phyloP scores from a whole-genome alignment of 2,113 vertebrate species.

The Osmerus mordax region DNA sequence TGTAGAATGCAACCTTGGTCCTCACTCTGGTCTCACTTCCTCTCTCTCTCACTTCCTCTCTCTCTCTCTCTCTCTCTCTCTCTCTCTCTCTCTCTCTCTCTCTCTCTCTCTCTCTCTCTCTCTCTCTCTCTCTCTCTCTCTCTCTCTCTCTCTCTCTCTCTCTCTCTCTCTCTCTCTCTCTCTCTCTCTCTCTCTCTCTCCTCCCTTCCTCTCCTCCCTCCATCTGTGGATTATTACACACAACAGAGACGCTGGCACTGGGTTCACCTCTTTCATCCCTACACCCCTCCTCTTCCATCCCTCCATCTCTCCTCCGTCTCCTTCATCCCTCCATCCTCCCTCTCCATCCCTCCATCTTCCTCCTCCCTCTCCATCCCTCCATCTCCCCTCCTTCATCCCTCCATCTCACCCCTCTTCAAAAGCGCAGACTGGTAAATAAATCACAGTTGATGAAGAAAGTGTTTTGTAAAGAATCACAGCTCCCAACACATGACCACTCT shows the following conservation, averaged over 20 bases:
- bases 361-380: neutral
- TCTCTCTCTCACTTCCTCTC: slow-evolving; percentile 32
- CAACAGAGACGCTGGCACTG: slow-evolving; percentile 41
- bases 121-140: slow-evolving; percentile 41
- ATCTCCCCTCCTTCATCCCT: neutral
- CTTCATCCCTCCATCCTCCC: no score
- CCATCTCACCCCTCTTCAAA: slow-evolving; percentile 28
- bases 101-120: slow-evolving; percentile 18
- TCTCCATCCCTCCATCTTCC: neutral
- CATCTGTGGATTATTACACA: no score
- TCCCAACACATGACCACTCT: no score
- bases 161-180: slow-evolving; percentile 40
- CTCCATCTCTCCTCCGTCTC: neutral
- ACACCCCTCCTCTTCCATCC: neutral
- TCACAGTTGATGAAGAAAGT: neutral
- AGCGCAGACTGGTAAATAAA: slow-evolving; percentile 42
- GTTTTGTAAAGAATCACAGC: no score
- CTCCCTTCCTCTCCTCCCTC: slow-evolving; percentile 28
- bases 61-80: slow-evolving; percentile 41
- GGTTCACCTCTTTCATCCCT: slow-evolving; percentile 44
- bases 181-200: neutral
- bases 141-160: slow-evolving; percentile 3
- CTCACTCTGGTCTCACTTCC: slow-evolving; percentile 29
- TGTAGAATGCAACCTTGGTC: slow-evolving; percentile 48
- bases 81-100: slow-evolving; percentile 10